Percentiles rank a stretch among this genome's conserved stretches.
phyloP scores from a whole-genome alignment of 2,888 invertebrate genomes.

The Philereme vetulata region DNA sequence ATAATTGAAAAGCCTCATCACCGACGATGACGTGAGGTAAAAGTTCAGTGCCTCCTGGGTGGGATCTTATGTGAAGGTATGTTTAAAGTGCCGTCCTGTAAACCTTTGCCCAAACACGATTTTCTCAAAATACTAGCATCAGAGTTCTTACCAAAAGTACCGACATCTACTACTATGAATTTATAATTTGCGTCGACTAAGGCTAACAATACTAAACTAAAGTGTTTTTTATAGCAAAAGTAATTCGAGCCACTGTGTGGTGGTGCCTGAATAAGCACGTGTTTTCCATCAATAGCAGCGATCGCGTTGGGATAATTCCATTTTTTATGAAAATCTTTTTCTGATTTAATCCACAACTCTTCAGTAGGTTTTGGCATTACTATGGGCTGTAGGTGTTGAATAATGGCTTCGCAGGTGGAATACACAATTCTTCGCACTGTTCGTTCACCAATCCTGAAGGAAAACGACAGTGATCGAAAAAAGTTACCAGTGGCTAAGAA shows the following conservation, averaged over 20 bases:
- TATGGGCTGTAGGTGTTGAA: constrained; percentile 5
- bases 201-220: constrained; percentile 34
- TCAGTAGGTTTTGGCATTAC: constrained; percentile 14
- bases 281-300: constrained; percentile 28
- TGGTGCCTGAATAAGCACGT: constrained; percentile 26
- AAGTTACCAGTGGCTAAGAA: too few relatives aligned
- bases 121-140: constrained; percentile 33
- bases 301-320: too few relatives aligned
- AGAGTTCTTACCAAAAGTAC: constrained; percentile 36
- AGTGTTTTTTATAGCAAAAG: constrained; percentile 31
- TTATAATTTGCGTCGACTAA: constrained; percentile 34
- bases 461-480: too few relatives aligned
- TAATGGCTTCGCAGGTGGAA: too few relatives aligned
- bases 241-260: constrained; percentile 31
- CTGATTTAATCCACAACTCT: neutral
- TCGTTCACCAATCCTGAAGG: too few relatives aligned
- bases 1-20: too few relatives aligned
- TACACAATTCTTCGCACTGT: too few relatives aligned
- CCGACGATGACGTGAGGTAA: constrained; percentile 20
- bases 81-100: constrained; percentile 23
- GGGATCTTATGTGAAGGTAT: constrained; percentile 14
- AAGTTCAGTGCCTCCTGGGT: constrained; percentile 12
- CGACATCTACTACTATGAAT: constrained; percentile 33
- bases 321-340: too few relatives aligned
- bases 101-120: constrained; percentile 32